Base-by-base conservation (phyloP, 2,888 invertebrate genomes). In the Eupeodes latifasciatus region DNA sequence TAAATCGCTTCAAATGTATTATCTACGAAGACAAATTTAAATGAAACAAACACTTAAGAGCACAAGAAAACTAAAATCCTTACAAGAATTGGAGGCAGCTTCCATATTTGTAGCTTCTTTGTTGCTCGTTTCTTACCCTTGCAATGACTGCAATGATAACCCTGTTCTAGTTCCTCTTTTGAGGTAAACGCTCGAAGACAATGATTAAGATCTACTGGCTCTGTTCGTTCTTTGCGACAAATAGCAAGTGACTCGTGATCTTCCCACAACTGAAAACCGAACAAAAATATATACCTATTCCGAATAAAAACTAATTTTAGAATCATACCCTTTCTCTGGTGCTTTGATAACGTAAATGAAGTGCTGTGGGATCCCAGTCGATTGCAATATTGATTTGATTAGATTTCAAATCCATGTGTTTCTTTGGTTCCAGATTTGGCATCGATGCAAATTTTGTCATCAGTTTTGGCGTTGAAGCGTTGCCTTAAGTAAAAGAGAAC, bases 341-440 rank as follows among this genome's bases (percentile, higher is more conserved):
- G 91, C 96, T 95, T 94, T 97, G 97, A 94, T 98, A 98, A 55
- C 98, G 95, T 91, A 98, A 95, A 94, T 98, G 98, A 90, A 98
- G 94, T 64, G 98, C 98, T 0, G 98, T 98, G 85, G 98, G 98
- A 93, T 98, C 98, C 98, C 98, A 98, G 94, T 98, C 98, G 88
- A 98, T 96, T 89, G 98, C 98, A 90, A 98, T 95, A 66, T 92
- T 93, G 74, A 92, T 92, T 89, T 92, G 91, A 92, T 95, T 94
- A 91, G 94, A 92, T 66, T 88, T 87, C 51, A 85, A 91, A 72
- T 91, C 92, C 71, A 91, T 89, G 49, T 53, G 90, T 89, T 83
- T 91, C 91, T 81, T 91, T 91, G 72, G 90, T 84, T 92, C 93
- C 84, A 92, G 87, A 90, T 92, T 93, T 85, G 92, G 91, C 91